Evolutionary conservation across 1,140 invertebrate genomes (phyloP), one percentile per base, ranked within the genome.

Genomic region (Ephestia elutella): DNA sequence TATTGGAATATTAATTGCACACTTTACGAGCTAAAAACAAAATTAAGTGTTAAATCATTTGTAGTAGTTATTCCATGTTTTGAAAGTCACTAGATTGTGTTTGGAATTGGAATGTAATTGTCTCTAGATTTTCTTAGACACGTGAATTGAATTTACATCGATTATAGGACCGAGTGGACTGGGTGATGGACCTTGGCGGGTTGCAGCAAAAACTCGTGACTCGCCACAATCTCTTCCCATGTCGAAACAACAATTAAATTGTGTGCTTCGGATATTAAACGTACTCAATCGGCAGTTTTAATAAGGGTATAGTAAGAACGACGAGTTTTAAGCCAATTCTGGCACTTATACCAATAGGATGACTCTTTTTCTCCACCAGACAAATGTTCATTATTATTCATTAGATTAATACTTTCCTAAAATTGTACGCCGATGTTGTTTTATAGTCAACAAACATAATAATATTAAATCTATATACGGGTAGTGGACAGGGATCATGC

Each of bases 101-200:
- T 5, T 10, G 5, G 38, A 15, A 44, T 44, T 44, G 38, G 38
- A 44, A 44, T 44, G 38, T 44, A 44, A 44, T 44, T n/a, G 38
- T 44, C 15, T 15, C 38, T 15, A 17, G 38, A 38, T 38, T 38
- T 38, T 15, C 38, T n/a, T 35, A 15, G 38, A 56, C 25, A 15
- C 58, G 50, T 49, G 53, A 38, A 54, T 53, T 28, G 38, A 51
- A 57, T 56, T 54, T 15, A 35, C 54, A 66, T 57, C 60, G 57
- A 60, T 13, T 49, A 21, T 49, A 62, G 49, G 54, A 44, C 38
- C 49, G 54, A 38, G 3, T 15, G n/a, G 49, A 28, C 15, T 44
- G 38, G 38, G 38, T 44, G 38, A n/a, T 15, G n/a, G 50, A 21
- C 50, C 50, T 53, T 56, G 51, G 56, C 21, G 21, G 28, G 4